Percentiles rank a stretch among this genome's conserved stretches.
Evolutionary conservation across 2,888 invertebrate genomes (phyloP).

Genomic region (Acrocera orbiculus): DNA sequence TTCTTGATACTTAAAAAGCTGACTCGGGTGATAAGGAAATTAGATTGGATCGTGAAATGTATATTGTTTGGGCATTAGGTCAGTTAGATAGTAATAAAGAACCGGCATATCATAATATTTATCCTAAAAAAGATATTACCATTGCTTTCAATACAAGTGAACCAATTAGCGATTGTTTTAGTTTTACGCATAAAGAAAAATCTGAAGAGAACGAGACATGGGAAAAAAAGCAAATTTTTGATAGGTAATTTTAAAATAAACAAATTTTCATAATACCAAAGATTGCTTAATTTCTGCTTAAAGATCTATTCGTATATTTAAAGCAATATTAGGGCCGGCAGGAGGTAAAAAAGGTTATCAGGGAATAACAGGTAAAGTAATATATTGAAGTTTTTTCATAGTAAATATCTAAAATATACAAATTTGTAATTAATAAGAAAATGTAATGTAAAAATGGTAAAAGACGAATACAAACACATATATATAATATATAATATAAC

Average conservation of each 20-base stretch:
- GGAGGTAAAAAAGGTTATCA: conserved; percentile 65
- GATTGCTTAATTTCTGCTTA: no score
- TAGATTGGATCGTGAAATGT: conserved; percentile 41
- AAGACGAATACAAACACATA: no score
- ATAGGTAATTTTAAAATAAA: conserved; percentile 32
- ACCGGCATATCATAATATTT: conserved; percentile 67
- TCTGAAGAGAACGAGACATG: conserved; percentile 33
- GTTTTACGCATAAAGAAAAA: conserved; percentile 40
- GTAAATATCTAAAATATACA: no score
- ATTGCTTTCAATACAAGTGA: conserved; percentile 48
- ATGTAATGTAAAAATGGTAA: no score
- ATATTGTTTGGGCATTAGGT: conserved; percentile 72
- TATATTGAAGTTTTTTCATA: conserved; percentile 1
- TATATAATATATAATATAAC: neutral
- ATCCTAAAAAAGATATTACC: conserved; percentile 50
- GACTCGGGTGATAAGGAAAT: conserved; percentile 62
- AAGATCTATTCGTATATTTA: conserved; percentile 56
- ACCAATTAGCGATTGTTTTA: conserved; percentile 50
- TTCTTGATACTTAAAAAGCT: conserved; percentile 32
- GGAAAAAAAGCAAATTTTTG: conserved; percentile 46
- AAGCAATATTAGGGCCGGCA: conserved; percentile 66
- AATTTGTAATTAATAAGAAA: no score
- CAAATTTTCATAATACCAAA: conserved; percentile 36
- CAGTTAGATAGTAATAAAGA: conserved; percentile 56
- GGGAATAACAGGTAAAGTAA: conserved; percentile 41